Evolutionary conservation across 2,113 vertebrate genomes (phyloP).

Genomic region (Chloebia gouldiae): DNA sequence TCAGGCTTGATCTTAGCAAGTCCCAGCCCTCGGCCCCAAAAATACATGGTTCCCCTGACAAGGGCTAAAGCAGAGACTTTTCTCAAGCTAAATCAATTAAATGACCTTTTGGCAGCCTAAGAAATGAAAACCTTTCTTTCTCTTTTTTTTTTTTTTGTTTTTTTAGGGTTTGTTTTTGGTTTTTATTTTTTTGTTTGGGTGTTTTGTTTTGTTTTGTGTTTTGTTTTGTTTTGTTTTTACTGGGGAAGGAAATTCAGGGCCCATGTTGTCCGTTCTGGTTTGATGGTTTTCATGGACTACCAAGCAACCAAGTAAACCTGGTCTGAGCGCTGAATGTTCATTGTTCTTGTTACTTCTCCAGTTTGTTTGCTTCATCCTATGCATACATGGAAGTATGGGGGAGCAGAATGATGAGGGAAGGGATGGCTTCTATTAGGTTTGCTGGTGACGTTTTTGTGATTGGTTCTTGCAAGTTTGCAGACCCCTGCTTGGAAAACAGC

Average conservation of each 20-base stretch:
- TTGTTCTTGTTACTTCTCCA: not conserved
- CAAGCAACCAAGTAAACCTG: not conserved
- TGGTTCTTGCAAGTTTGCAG: not conserved
- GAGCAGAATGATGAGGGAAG: not conserved
- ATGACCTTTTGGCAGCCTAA: not conserved
- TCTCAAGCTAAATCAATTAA: not conserved
- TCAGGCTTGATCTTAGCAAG: not conserved
- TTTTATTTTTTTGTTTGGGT: no score
- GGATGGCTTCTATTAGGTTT: not conserved
- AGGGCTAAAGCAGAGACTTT: not conserved
- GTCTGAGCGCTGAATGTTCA: not conserved
- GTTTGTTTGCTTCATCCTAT: not conserved
- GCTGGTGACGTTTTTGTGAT: not conserved
- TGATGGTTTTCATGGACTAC: not conserved
- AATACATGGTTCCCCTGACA: not conserved
- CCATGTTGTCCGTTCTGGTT: not conserved
- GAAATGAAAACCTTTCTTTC: not conserved
- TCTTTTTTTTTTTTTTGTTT: no score
- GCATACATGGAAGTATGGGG: not conserved
- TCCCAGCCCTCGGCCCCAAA: not conserved
- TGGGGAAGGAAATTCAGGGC: not conserved
- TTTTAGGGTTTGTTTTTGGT: no score
- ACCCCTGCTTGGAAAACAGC: not conserved
- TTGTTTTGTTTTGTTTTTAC: no score
- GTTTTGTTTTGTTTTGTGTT: no score